These are phyloP conservation scores for Drosophila nr. perissopoda DNA, from an alignment of 2,888 invertebrate species.

Conservation along the genomic window DNA sequence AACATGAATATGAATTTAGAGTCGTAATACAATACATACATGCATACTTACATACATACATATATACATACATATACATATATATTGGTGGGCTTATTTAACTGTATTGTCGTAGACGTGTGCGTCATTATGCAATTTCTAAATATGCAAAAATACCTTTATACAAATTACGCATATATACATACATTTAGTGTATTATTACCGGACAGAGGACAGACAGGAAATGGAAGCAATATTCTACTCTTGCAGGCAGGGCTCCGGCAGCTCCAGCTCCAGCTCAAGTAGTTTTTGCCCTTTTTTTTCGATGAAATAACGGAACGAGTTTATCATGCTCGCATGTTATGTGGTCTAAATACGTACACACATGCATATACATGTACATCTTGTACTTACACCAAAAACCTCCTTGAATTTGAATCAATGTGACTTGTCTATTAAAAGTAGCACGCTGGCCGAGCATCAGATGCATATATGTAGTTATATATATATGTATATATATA, in stretches of 20 bases:
- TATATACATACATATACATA: slow-evolving; percentile 29
- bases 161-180: slow-evolving; percentile 20
- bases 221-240: slow-evolving; percentile 9
- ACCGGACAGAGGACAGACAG: slow-evolving; percentile 2
- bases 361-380: slow-evolving; percentile 27
- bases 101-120: slow-evolving; percentile 61
- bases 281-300: slow-evolving; percentile 62
- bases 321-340: slow-evolving; percentile 38
- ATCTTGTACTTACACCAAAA: slow-evolving; percentile 51
- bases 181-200: slow-evolving; percentile 10
- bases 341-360: slow-evolving; percentile 16
- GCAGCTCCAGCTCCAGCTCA: slow-evolving; percentile 45
- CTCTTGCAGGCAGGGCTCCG: slow-evolving; percentile 25
- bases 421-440: slow-evolving; percentile 80
- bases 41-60: slow-evolving; percentile 38
- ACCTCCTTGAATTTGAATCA: slow-evolving; percentile 81
- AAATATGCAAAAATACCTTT: slow-evolving; percentile 28
- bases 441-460: slow-evolving; percentile 71
- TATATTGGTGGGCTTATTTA: slow-evolving; percentile 70
- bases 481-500: slow-evolving; percentile 21
- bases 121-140: slow-evolving; percentile 49
- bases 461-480: slow-evolving; percentile 65
- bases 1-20: slow-evolving; percentile 52
- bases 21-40: slow-evolving; percentile 21
- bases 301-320: slow-evolving; percentile 26